A percentile compares a stretch with the other conserved stretches of the same genome.
These are phyloP conservation scores for Pelecanoides urinatrix DNA, from an alignment of 2,113 vertebrate species.

Conservation along the genomic window DNA sequence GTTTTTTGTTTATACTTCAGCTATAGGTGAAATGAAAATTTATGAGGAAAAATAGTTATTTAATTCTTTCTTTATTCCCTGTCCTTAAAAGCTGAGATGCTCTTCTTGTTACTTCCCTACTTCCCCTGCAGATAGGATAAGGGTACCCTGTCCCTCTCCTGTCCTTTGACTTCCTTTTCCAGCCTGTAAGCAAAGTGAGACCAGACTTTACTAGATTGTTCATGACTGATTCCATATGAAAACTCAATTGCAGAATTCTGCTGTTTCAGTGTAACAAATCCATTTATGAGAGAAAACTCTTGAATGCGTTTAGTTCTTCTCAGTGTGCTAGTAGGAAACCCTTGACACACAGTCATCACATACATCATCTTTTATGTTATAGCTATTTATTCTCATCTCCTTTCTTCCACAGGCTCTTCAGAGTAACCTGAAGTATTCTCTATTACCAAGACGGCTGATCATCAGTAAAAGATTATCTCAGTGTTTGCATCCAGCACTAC, in stretches of 20 bases:
- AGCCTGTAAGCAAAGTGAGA: background rate
- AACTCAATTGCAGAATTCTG: background rate
- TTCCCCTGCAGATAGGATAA: background rate
- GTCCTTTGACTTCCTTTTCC: background rate
- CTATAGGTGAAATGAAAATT: background rate
- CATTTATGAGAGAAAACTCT: background rate
- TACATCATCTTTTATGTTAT: background rate
- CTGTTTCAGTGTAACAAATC: background rate
- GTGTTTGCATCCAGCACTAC: constrained; percentile 93
- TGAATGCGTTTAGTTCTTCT: background rate
- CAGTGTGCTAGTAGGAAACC: background rate
- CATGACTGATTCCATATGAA: background rate
- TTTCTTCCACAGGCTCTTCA: constrained; percentile 86
- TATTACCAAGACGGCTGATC: constrained; percentile 87
- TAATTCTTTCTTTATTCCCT: background rate
- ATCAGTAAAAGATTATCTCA: constrained; percentile 96
- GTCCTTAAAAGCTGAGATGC: background rate
- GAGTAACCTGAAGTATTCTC: constrained; percentile 93
- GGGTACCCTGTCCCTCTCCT: background rate
- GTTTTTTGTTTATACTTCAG: background rate
- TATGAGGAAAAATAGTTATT: background rate
- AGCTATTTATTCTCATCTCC: background rate
- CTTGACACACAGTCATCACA: background rate
- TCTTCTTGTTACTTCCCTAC: background rate
- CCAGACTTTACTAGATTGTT: background rate